Base-by-base conservation (phyloP, 2,888 invertebrate species). In the Oligia latruncula region DNA sequence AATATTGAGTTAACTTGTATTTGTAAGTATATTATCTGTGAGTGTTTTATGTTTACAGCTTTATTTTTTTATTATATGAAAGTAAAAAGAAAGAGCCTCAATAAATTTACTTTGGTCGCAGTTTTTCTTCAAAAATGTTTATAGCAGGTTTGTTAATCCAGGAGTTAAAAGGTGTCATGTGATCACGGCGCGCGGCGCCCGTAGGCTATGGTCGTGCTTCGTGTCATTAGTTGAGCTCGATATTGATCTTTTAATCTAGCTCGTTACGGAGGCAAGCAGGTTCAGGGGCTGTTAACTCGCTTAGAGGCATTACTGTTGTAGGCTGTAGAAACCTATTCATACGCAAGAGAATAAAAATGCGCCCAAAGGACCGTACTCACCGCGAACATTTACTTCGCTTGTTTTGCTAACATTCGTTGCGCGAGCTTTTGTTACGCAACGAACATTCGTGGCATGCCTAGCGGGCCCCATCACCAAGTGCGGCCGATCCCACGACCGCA, bases 1-100 rank as follows among this genome's bases (percentile, higher is more conserved):
- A 88, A 88, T 88, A 83, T 86, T 86, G 74, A 82, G 83, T 80
- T 86, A 77, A 74, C 74, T 86, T 77, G 62, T 77, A 76, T 86
- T 88, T 75, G 72, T 75, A 73, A 74, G 46, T 67, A 82, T 77
- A 77, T 75, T 77, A 85, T 58, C 79, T 79, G 58, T 40, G 74
- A 75, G 62, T 75, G 74, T 78, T 87, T 84, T 72, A 87, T 84
- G 65, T 79, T 77, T 58, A 68, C 46, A 55, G 52, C 64, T 83
- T 83, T 87, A 71, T 71, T 46, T 20, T 58, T 86, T 71, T 67
- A 49, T 72, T n/a, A 67, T 65, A 68, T 71, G 40, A 55, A 80
- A 62, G 29, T 78, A 68, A 70, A 71, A 82, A 29, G 40, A 70
- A 49, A 49, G 29, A 40, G 13, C 43, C 74, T 29, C 52, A 29